Conservation (phyloP, 1,140 invertebrate species). For the Onthophagus taurus region DNA sequence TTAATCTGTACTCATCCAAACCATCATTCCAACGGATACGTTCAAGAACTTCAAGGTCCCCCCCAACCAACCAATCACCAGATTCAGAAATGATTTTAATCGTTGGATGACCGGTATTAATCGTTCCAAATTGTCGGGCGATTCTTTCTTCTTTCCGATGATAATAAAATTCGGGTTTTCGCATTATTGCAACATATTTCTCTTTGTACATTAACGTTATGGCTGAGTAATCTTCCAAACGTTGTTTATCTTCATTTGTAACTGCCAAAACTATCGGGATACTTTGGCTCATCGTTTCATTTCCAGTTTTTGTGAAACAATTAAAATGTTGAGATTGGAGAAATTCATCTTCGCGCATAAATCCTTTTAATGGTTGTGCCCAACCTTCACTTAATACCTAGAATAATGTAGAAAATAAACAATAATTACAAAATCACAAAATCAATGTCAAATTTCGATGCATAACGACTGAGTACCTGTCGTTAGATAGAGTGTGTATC, state of each 20-base stretch:
- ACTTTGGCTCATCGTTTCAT: constrained; percentile 75
- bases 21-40: constrained; percentile 91
- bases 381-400: constrained; percentile 91
- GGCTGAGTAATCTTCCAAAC: constrained; percentile 53
- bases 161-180: constrained; percentile 86
- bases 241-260: constrained; percentile 62
- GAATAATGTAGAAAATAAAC: too few relatives aligned
- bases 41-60: constrained; percentile 86
- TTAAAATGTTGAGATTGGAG: constrained; percentile 87
- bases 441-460: background rate
- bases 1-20: constrained; percentile 89
- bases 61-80: constrained; percentile 94
- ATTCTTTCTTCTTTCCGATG: constrained; percentile 94
- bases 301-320: constrained; percentile 56
- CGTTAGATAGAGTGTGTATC: too few relatives aligned
- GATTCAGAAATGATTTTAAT: constrained; percentile 88
- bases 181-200: constrained; percentile 70
- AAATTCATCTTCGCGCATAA: constrained; percentile 89
- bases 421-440: too few relatives aligned
- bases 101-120: constrained; percentile 81
- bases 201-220: constrained; percentile 62
- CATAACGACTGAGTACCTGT: too few relatives aligned
- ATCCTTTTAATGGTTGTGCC: constrained; percentile 90
- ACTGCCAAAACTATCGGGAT: constrained; percentile 91
- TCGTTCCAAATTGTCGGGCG: constrained; percentile 86